Conservation (phyloP, 2,888 invertebrate genomes). For the Psylliodes chrysocephalus region DNA sequence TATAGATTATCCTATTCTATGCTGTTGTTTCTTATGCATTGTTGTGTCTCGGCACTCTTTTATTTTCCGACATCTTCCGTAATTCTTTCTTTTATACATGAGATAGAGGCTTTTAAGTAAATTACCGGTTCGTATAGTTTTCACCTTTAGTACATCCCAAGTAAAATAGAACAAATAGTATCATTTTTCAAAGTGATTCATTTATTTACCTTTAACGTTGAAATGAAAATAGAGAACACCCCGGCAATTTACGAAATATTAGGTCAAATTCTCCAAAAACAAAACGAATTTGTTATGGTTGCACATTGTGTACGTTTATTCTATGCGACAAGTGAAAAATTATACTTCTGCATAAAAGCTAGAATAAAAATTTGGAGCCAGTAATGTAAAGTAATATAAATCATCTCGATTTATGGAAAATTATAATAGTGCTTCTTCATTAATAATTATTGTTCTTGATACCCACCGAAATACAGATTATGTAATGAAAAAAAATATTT, state of each 20-base stretch:
- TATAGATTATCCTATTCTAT: conserved; percentile 48
- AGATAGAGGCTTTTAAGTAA: conserved; percentile 49
- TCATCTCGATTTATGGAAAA: too few relatives aligned
- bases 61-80: conserved; percentile 45
- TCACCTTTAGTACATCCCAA: conserved; percentile 21
- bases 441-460: too few relatives aligned
- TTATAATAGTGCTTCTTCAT: too few relatives aligned
- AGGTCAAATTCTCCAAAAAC: neutral
- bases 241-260: neutral
- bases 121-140: conserved; percentile 45
- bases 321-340: neutral
- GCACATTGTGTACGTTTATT: neutral
- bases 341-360: neutral
- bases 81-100: conserved; percentile 45
- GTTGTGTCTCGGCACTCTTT: conserved; percentile 39
- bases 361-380: too few relatives aligned
- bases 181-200: conserved; percentile 20
- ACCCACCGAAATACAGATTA: too few relatives aligned
- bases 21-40: conserved; percentile 43
- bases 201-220: conserved; percentile 2
- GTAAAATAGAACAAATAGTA: conserved; percentile 25
- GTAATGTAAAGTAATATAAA: too few relatives aligned
- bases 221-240: neutral
- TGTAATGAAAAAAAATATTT: too few relatives aligned
- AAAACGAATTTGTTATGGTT: neutral